Evolutionary conservation across 2,797 vertebrate genomes (phyloP), one percentile per base, ranked within the genome.

Genomic region (Pteropus rufus): DNA sequence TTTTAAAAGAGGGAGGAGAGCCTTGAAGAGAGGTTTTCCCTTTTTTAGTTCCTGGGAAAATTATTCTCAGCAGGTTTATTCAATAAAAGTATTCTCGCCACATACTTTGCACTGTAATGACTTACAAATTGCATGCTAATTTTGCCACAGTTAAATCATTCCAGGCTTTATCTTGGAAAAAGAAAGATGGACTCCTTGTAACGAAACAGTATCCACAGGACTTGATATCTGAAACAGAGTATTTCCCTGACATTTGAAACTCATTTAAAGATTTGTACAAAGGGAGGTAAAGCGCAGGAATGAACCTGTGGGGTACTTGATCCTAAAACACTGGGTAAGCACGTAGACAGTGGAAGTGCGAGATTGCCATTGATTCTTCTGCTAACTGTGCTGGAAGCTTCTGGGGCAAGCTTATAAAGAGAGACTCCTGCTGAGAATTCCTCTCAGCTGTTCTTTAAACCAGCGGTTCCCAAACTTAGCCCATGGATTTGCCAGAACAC

Each of bases 101-200:
- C 98, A 98, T 97, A 97, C 97, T 98, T 98, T 97, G 96, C 56
- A 54, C 97, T 69, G 1, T 98, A 98, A 98, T 98, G 98, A 98
- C 98, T 98, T 98, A 98, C 98, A 98, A 98, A 98, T 98, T 97
- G 97, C 97, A 98, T 98, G 98, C 98, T 98, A 98, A 98, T 98
- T 98, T 98, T 98, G 97, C 95, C 96, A 97, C 96, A 84, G 95
- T 97, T 96, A 97, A 98, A 96, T 97, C 96, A 94, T 93, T 97
- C 94, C 81, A 75, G 76, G 89, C 89, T 97, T 97, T 96, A 97
- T 93, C 97, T 97, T 97, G 94, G 96, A 96, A 97, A 97, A 94
- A 91, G 92, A 97, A 97, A 97, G 94, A 95, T 94, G 92, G 97
- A 97, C 91, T 97, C 96, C 95, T 67, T 67, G 77, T 72, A 89